Evolutionary conservation across 2,113 vertebrate species (phyloP), one percentile per base, ranked within the genome.

Genomic region (rat (Rattus norvegicus)): DNA sequence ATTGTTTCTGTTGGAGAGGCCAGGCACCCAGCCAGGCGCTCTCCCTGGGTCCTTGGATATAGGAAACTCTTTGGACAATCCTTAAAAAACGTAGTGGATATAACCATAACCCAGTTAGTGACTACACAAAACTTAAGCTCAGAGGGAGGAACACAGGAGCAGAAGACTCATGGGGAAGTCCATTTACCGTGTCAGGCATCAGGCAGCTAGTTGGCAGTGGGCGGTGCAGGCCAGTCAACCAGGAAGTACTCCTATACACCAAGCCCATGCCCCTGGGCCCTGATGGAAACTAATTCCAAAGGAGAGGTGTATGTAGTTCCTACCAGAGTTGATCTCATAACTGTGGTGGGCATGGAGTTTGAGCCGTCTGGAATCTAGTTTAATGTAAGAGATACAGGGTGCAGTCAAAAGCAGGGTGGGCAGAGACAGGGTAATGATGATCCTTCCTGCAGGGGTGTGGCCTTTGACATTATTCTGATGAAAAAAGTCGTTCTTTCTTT

Each of bases 401-500:
- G 24, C 22, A 77, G 8, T 19, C 24, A 49, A 54, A 59, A 69
- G 33, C 56, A 77, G 52, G 16, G n/a, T 0, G 9, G 2, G 26
- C 7, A 26, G 7, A 77, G 69, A 87, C 65, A 30, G 49, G 79
- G 54, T 72, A 30, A 91, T n/a, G 0, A 7, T 1, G 33, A 63
- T 56, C 24, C 20, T 65, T 95, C 49, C 26, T 81, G 5, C 69
- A 73, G 47, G 43, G 14, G 16, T 0, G 4, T 10, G 69, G 24
- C 52, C 72, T 69, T 20, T 56, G 87, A 73, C 59, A 54, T 54
- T n/a, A 36, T 30, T 54, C 36, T 76, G 65, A 36, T n/a, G 20
- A n/a, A 52, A 36, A 86, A 63, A 30, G 3, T 43, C 43, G 26
- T 5, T 47, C 89, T 91, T 83, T 88, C 52, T 94, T 95, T 79